A percentile compares a stretch with the other conserved stretches of the same genome.
Evolutionary conservation across 1,140 invertebrate genomes (phyloP).

Genomic region (Drosophila persimilis): DNA sequence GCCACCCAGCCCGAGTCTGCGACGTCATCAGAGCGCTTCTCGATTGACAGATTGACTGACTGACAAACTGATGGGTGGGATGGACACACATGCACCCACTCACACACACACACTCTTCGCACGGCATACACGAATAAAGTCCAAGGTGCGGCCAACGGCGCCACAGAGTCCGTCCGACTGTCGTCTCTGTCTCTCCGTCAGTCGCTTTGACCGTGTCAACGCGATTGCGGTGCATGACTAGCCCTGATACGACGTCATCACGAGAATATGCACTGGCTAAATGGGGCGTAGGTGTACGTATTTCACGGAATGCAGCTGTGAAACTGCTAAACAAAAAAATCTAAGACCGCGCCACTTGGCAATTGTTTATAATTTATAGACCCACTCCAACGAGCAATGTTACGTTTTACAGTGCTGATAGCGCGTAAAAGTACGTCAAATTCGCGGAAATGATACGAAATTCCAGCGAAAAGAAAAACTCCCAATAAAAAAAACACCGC

Average conservation of each 20-base stretch:
- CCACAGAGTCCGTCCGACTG: slow-evolving; percentile 54
- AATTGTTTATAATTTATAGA: slow-evolving; percentile 65
- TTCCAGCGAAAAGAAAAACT: slow-evolving; percentile 55
- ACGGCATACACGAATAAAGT: slow-evolving; percentile 8
- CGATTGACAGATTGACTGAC: slow-evolving; percentile 40
- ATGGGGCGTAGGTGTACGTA: neutral
- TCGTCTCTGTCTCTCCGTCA: slow-evolving; percentile 31
- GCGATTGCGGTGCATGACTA: slow-evolving; percentile 19
- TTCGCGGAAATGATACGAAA: slow-evolving; percentile 74
- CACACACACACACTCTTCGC: neutral
- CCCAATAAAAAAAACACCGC: slow-evolving; percentile 38
- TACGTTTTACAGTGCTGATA: slow-evolving; percentile 22
- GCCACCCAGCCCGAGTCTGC: slow-evolving; percentile 3
- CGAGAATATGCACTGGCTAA: neutral
- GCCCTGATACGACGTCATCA: slow-evolving; percentile 45
- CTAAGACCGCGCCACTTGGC: slow-evolving; percentile 41
- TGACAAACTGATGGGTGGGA: slow-evolving; percentile 8
- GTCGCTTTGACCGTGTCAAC: slow-evolving; percentile 23
- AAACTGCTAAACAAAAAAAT: slow-evolving; percentile 24
- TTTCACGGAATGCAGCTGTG: slow-evolving; percentile 5
- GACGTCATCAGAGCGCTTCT: slow-evolving; percentile 59
- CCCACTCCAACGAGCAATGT: slow-evolving; percentile 16
- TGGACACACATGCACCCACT: neutral
- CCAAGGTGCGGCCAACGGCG: slow-evolving; percentile 62
- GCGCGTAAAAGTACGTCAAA: slow-evolving; percentile 41